phyloP scores from a whole-genome alignment of 2,888 invertebrate species.

The Gastracanthus pulcherrimus region DNA sequence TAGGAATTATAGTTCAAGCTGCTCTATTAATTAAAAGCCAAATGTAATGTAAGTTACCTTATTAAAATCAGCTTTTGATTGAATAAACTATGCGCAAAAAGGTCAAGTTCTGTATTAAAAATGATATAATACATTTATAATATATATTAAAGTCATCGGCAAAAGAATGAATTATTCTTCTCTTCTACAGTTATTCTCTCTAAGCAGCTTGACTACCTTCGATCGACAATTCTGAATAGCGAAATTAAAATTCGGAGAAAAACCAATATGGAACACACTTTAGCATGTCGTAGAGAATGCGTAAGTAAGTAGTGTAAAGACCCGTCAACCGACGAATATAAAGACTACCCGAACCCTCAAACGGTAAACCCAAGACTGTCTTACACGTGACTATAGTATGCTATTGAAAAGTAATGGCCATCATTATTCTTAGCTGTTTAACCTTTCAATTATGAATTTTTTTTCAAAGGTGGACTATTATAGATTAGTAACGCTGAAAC shows the following conservation, averaged over 20 bases:
- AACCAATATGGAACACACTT: neutral
- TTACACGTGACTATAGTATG: too few species aligned
- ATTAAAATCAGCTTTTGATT: neutral
- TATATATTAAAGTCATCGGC: too few species aligned
- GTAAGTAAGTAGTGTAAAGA: slow-evolving; percentile 20
- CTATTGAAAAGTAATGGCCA: too few species aligned
- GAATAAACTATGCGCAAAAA: neutral
- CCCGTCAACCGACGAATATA: neutral
- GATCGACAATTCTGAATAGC: neutral
- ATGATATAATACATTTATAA: too few species aligned
- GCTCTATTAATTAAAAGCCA: neutral
- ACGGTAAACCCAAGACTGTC: too few species aligned
- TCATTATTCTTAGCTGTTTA: too few species aligned
- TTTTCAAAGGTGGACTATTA: too few species aligned
- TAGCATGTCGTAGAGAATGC: neutral
- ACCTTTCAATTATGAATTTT: too few species aligned
- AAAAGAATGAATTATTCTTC: neutral
- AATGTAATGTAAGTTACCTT: neutral
- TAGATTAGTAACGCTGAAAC: too few species aligned
- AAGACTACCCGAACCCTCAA: too few species aligned
- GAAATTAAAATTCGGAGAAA: slow-evolving; percentile 37
- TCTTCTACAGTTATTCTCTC: neutral
- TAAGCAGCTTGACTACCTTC: neutral
- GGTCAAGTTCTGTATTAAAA: neutral
- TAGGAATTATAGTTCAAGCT: too few species aligned